A percentile compares a stretch with the other conserved stretches of the same genome.
Conservation (phyloP, 1,140 invertebrate species). For the Cataglyphis hispanica region DNA sequence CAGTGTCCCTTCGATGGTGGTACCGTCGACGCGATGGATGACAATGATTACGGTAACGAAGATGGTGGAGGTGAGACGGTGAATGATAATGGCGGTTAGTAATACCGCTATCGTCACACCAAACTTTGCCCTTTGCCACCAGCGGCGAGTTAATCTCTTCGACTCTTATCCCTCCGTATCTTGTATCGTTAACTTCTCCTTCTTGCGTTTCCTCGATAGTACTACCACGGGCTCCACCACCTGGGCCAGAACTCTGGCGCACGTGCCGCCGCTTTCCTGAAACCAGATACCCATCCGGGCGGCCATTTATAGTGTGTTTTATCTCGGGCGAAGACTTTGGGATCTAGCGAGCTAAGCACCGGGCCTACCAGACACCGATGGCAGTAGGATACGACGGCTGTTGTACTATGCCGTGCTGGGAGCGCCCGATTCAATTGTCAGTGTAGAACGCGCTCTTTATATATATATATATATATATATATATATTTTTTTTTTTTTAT, state of each 20-base stretch:
- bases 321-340: constrained; percentile 69
- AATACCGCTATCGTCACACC: constrained; percentile 60
- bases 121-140: constrained; percentile 62
- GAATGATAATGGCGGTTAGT: constrained; percentile 59
- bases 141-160: constrained; percentile 67
- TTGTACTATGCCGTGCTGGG: neutral
- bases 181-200: constrained; percentile 21
- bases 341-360: constrained; percentile 66
- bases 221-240: constrained; percentile 74
- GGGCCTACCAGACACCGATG: constrained; percentile 41
- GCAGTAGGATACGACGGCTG: constrained; percentile 46
- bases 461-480: too few species aligned
- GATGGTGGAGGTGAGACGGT: constrained; percentile 62
- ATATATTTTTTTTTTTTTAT: neutral
- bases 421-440: constrained; percentile 35
- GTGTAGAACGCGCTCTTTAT: neutral
- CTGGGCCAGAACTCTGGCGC: constrained; percentile 81
- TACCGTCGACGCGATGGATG: constrained; percentile 54
- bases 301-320: constrained; percentile 79
- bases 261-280: constrained; percentile 86
- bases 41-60: constrained; percentile 61
- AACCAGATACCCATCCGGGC: constrained; percentile 83
- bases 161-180: constrained; percentile 49
- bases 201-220: constrained; percentile 67
- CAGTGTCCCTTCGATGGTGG: constrained; percentile 57